Evolutionary conservation across 2,888 invertebrate genomes (phyloP), one percentile per base, ranked within the genome.

Genomic region (Orthosia gracilis): DNA sequence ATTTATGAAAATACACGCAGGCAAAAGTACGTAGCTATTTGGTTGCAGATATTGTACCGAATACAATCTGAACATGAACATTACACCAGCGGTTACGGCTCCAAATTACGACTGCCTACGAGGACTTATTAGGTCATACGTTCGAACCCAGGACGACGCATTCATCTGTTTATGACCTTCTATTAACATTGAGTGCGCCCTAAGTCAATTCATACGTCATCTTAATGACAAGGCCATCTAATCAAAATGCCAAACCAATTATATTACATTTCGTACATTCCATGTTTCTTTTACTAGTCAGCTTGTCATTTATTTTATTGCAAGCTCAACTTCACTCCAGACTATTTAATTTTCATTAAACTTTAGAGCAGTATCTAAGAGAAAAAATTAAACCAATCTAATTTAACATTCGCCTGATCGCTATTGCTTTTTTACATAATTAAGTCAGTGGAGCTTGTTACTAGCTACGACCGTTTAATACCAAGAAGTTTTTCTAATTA

Each of bases 361-460:
- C 40, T 74, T 76, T 59, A 69, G 66, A 74, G 5, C n/a, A 59
- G 73, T 26, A 66, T 58, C 50, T 58, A 54, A 31, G 68, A 73
- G 67, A 73, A 87, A 76, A 82, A 73, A 18, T 26, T 52, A n/a
- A 76, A 82, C 67, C 73, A 78, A 78, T 78, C 84, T 73, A 80
- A 84, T 82, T 78, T 77, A 82, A 74, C 74, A 76, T 65, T 84
- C 9, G 45, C 55, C 21, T 31, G 64, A 78, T 85, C 26, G 57
- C 69, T 69, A 77, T 77, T 73, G 65, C 74, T 77, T 79, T 87
- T 80, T 83, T 85, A 78, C 71, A 64, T 79, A 80, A 82, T 78
- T 80, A 69, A 71, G 72, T 55, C 59, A 63, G 61, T 69, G 54
- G 64, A 21, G 52, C 63, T 75, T 66, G 54, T 66, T 67, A 68